Evolutionary conservation across 2,113 vertebrate genomes (phyloP).

Genomic region (Tauraco erythrolophus): DNA sequence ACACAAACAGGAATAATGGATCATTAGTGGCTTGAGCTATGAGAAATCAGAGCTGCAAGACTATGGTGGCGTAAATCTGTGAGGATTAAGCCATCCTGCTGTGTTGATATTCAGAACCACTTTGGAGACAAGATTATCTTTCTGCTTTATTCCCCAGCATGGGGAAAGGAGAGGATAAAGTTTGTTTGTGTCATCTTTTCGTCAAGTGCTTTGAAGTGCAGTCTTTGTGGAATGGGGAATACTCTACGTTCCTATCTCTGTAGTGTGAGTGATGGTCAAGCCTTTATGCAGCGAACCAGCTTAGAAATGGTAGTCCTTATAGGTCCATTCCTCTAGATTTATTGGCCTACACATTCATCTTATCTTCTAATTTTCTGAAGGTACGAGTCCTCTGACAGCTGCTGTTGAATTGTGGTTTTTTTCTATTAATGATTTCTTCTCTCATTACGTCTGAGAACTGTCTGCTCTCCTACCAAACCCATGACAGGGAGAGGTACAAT

Average conservation of each 20-base stretch:
- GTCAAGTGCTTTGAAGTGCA: neutral
- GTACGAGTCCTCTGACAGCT: neutral
- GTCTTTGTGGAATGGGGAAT: neutral
- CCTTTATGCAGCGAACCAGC: neutral
- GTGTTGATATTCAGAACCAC: constrained; percentile 5
- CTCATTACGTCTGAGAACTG: neutral
- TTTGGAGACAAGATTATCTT: neutral
- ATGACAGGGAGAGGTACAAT: neutral
- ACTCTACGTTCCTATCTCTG: neutral
- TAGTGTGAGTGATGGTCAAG: neutral
- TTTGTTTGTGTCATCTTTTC: neutral
- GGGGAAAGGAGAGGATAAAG: neutral
- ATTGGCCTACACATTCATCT: neutral
- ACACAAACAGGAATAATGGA: neutral
- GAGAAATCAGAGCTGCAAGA: neutral
- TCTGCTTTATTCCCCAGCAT: constrained; percentile 27
- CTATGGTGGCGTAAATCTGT: neutral
- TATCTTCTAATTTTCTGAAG: neutral
- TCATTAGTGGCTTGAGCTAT: neutral
- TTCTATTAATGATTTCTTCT: neutral
- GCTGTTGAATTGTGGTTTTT: neutral
- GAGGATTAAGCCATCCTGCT: constrained; percentile 14
- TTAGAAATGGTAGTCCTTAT: neutral
- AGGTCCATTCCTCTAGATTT: neutral
- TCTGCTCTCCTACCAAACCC: neutral